Evolutionary conservation across 1,140 invertebrate species (phyloP), one percentile per base, ranked within the genome.

Genomic region (Zaprionus gabonicus): DNA sequence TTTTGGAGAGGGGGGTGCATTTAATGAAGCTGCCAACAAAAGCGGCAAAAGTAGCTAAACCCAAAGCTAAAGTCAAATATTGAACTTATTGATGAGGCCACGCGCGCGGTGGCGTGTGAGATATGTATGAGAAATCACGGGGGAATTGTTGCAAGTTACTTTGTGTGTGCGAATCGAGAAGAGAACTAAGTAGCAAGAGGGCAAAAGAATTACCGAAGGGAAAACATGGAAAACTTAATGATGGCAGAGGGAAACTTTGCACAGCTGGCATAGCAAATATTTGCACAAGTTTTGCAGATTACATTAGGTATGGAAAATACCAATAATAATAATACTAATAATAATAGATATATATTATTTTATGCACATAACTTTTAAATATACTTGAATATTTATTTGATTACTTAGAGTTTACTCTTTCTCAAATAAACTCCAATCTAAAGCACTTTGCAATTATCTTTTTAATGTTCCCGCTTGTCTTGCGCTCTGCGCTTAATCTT

Each of bases 11-110:
- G 51, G 41, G 70, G 38, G 17, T 76, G 63, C 70, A 63, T 49
- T 71, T 76, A 76, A 76, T 76, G 73, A 76, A 76, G 73, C 73
- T 71, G 73, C 51, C 67, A 75, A 63, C 60, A 75, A 64, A 65
- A 27, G 53, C 28, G 20, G 6, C 23, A 51, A 13, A 51, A 69
- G 67, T 65, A 41, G 56, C 73, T 63, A 59, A 76, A 66, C 60
- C 73, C 34, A 36, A 76, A 66, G 68, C 73, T 44, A 36, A 76
- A 76, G 36, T 72, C 62, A 76, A 76, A 76, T 76, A 76, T 76
- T 76, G 60, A 72, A 76, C 69, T 72, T 72, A 76, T 76, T 76
- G 74, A 76, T 67, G 55, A 72, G 66, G 62, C 25, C 38, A 41
- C 13, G 38, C n/a, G 41, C 10, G 41, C 10, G 25, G 2, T 56